Evolutionary conservation across 1,140 invertebrate species (phyloP).

Genomic region (Stegodyphus mimosarum): DNA sequence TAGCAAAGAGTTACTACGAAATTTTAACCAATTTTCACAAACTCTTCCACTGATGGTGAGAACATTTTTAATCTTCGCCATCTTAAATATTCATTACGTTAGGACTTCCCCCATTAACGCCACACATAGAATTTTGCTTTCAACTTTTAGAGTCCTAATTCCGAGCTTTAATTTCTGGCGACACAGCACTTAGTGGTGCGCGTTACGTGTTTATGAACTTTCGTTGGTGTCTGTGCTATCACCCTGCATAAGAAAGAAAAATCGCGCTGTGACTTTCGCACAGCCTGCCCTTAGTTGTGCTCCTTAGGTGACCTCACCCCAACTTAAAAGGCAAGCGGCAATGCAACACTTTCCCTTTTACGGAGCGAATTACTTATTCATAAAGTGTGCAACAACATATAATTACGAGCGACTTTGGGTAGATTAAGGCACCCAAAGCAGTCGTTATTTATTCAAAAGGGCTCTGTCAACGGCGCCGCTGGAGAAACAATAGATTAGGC

Average conservation of each 20-base stretch:
- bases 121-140: not conserved
- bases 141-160: not conserved
- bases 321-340: not conserved
- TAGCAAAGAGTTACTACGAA: too few relatives aligned
- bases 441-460: slow-evolving; percentile 57
- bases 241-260: slow-evolving; percentile 26
- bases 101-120: not conserved
- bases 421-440: slow-evolving; percentile 40
- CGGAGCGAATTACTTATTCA: slow-evolving; percentile 56
- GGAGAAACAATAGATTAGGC: slow-evolving; percentile 57
- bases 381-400: slow-evolving; percentile 59
- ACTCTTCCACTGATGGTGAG: too few relatives aligned
- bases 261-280: slow-evolving; percentile 26
- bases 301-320: slow-evolving; percentile 49
- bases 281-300: not conserved
- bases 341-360: slow-evolving; percentile 21
- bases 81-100: not conserved
- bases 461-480: slow-evolving; percentile 37
- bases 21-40: too few relatives aligned
- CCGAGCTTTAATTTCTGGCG: not conserved
- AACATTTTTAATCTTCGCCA: too few relatives aligned
- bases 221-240: not conserved
- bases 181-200: not conserved
- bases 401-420: slow-evolving; percentile 55
- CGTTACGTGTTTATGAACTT: not conserved